Evolutionary conservation across 2,113 vertebrate genomes (phyloP), one percentile per base, ranked within the genome.

Genomic region (Eulemur rufifrons): DNA sequence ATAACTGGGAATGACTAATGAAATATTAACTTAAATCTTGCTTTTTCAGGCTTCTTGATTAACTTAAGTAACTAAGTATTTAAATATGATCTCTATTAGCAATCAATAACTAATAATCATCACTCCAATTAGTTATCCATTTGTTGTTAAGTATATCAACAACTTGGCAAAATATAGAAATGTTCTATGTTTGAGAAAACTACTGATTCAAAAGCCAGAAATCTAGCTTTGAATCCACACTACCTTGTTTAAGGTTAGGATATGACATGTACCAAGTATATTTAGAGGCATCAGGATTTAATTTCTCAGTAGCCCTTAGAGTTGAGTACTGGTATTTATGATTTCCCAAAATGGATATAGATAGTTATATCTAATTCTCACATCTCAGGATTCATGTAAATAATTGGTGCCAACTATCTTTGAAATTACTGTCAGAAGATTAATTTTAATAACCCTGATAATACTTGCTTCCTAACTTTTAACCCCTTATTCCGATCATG

Each of bases 101-200:
- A 92, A 82, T 95, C 71, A 89, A 95, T 25, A 97, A 50, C n/a
- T 89, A 89, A 95, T 69, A 96, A 68, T 52, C 13, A 87, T 59
- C 59, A 73, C 29, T 89, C 45, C 42, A 91, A 71, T 89, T 83
- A 77, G 29, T 84, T 84, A 71, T 80, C 63, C 47, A 94, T 56
- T 95, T 95, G 64, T 68, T 84, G 37, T 89, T 95, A 86, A 74
- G 63, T 61, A 50, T 66, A 56, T 80, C 47, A 96, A 91, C 56
- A 93, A 84, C 8, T 52, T 93, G 27, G 74, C 27, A 64, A 95
- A 95, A 86, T 50, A 86, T 0, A 92, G 50, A 47, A 92, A 80
- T 74, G 1, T 52, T 81, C 64, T 47, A 82, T 77, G 39, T 74
- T 81, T 73, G 34, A 73, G 68, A 91, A 87, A 92, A 97, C 61